phyloP scores from a whole-genome alignment of 2,797 vertebrate species.

The Crotalus adamanteus region DNA sequence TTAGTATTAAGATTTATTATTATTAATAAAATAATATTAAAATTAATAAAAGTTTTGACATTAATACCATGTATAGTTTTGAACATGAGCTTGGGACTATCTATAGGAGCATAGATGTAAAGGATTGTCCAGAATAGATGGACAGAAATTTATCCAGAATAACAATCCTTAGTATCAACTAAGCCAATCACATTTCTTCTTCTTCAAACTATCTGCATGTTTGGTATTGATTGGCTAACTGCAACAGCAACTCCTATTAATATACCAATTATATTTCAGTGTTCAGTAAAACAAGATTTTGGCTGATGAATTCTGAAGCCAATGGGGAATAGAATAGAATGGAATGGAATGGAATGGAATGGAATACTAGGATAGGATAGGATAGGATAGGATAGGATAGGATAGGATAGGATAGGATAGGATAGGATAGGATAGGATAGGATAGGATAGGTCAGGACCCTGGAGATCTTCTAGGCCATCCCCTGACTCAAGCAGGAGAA shows the following conservation, averaged over 20 bases:
- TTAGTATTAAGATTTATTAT: neutral
- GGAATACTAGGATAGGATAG: too few species aligned
- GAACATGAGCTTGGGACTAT: neutral
- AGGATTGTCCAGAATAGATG: neutral
- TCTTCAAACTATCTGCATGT: neutral
- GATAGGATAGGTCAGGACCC: too few species aligned
- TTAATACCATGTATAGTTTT: too few species aligned
- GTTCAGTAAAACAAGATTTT: neutral
- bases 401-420: too few species aligned
- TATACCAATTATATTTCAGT: neutral
- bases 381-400: too few species aligned
- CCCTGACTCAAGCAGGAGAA: too few species aligned
- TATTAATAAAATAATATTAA: neutral
- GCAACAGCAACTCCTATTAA: neutral
- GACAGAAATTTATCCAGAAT: neutral
- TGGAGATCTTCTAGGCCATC: too few species aligned
- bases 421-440: too few species aligned
- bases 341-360: fast-evolving
- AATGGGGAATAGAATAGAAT: neutral
- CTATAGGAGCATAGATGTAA: neutral
- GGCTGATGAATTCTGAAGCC: neutral
- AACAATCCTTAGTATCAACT: neutral
- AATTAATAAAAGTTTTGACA: neutral
- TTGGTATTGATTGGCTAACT: neutral
- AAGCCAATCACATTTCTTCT: neutral